Percentiles rank a stretch among this genome's conserved stretches.
phyloP scores from a whole-genome alignment of 35 echinoderm and acorn worm genomes.

The Hemicentrotus pulcherrimus region DNA sequence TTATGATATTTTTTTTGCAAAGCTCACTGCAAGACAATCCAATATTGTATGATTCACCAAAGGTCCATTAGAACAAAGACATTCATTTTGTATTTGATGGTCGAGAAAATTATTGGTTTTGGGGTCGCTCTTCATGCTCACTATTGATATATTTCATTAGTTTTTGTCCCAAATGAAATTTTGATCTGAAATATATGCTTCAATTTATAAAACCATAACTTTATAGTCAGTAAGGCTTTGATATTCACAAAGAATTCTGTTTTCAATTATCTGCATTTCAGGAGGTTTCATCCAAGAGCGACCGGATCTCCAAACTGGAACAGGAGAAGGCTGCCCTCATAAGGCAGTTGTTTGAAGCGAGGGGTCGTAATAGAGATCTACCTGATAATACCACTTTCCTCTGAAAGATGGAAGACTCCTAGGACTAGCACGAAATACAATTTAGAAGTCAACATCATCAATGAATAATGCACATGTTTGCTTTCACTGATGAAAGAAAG shows the following conservation, averaged over 20 bases:
- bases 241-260: too few species aligned
- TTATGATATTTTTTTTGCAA: too few species aligned
- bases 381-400: slow-evolving; percentile 69
- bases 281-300: slow-evolving; percentile 88
- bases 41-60: too few species aligned
- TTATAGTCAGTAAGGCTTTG: neutral
- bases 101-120: too few species aligned
- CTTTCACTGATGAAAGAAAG: neutral
- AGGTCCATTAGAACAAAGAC: too few species aligned
- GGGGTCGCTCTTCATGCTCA: too few species aligned
- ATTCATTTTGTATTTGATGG: too few species aligned
- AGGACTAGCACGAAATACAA: neutral
- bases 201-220: too few species aligned
- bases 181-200: neutral
- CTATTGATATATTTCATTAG: too few species aligned
- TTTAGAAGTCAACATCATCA: neutral
- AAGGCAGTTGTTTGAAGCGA: slow-evolving; percentile 86
- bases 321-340: slow-evolving; percentile 92
- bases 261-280: slow-evolving; percentile 34
- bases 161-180: neutral
- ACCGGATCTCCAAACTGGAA: slow-evolving; percentile 78
- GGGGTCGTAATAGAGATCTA: slow-evolving; percentile 53
- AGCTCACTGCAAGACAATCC: too few species aligned
- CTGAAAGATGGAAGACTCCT: neutral
- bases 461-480: neutral